Evolutionary conservation across 2,797 vertebrate genomes (phyloP).

Genomic region (Cossypha caffra): DNA sequence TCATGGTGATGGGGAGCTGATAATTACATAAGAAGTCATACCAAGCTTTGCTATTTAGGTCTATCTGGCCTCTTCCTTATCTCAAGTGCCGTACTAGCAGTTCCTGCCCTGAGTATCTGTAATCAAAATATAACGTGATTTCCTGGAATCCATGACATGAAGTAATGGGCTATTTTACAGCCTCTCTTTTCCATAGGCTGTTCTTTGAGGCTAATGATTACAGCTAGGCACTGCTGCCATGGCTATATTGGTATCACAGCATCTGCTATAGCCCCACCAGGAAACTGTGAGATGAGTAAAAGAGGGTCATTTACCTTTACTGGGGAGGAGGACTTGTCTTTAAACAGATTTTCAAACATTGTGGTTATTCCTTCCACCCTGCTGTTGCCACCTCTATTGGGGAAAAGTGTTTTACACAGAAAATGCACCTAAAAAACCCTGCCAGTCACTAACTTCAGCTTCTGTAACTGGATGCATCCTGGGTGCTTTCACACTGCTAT

Average conservation of each 20-base stretch:
- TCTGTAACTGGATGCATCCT: neutral
- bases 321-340: neutral
- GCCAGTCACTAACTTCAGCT: neutral
- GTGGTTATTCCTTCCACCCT: neutral
- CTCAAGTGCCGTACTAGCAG: constrained; percentile 24
- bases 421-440: neutral
- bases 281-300: neutral
- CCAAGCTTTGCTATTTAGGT: constrained; percentile 34
- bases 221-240: fast-evolving
- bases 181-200: fast-evolving
- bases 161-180: constrained; percentile 17
- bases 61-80: constrained; percentile 39
- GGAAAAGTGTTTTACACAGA: neutral
- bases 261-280: neutral
- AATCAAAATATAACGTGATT: constrained; percentile 3
- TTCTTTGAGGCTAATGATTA: neutral
- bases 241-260: neutral
- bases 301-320: no score
- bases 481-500: fast-evolving
- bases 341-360: neutral
- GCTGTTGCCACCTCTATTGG: fast-evolving
- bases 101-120: neutral
- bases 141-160: constrained; percentile 46
- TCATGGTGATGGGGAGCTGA: neutral
- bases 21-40: constrained; percentile 34